These are phyloP conservation scores for Talpa occidentalis DNA, from an alignment of 2,113 vertebrate genomes.

Conservation along the genomic window DNA sequence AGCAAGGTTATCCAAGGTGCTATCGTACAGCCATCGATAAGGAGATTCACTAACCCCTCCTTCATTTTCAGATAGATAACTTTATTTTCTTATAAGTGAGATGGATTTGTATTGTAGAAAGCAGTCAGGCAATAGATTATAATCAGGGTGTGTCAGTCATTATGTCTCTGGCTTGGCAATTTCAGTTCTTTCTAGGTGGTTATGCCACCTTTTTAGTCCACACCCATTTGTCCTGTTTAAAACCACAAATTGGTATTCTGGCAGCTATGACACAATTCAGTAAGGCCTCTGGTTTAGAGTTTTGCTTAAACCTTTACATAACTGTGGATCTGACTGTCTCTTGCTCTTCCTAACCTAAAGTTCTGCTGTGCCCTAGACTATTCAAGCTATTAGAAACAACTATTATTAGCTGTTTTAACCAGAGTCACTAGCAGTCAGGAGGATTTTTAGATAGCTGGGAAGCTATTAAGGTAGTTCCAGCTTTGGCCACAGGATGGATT, in stretches of 20 bases:
- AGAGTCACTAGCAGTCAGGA: neutral
- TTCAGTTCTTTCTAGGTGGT: conserved; percentile 70
- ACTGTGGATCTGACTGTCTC: neutral
- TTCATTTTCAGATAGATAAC: neutral
- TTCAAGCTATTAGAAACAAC: neutral
- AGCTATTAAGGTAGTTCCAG: conserved; percentile 33
- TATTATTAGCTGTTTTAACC: neutral
- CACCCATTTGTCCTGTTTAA: conserved; percentile 67
- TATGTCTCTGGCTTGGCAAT: conserved; percentile 29
- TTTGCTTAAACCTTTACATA: neutral
- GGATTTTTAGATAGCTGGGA: neutral
- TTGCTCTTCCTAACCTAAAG: neutral
- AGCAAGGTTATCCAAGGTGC: neutral
- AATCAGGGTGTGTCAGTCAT: neutral
- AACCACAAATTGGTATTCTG: conserved; percentile 69
- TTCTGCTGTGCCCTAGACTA: neutral
- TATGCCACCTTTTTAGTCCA: conserved; percentile 67
- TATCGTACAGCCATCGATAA: neutral
- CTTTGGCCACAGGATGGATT: conserved; percentile 54
- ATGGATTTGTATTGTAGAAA: neutral
- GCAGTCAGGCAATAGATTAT: neutral
- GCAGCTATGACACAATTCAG: conserved; percentile 18
- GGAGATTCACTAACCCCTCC: neutral
- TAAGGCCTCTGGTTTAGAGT: neutral
- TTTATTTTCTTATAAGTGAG: neutral